These are phyloP conservation scores for Leucophenga varia DNA, from an alignment of 1,140 invertebrate genomes.

Conservation along the genomic window DNA sequence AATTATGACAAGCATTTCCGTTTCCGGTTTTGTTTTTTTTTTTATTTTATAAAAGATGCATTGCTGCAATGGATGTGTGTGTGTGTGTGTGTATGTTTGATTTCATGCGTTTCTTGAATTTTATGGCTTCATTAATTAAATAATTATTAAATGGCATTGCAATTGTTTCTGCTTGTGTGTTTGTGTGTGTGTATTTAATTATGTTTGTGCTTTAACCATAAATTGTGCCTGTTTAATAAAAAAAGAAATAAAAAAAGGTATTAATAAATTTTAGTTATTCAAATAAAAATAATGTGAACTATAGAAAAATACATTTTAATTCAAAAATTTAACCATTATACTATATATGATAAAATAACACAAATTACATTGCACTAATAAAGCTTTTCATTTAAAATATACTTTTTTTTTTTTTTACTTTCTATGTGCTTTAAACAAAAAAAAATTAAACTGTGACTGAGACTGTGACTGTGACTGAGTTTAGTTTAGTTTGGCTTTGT, in stretches of 20 bases:
- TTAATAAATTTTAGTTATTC: conserved; percentile 19
- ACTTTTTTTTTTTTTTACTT: too few species aligned
- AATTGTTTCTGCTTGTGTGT: conserved; percentile 4
- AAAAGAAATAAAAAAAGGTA: too few species aligned
- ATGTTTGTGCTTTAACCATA: conserved; percentile 32
- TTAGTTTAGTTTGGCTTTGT: conserved; percentile 8
- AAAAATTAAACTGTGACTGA: too few species aligned
- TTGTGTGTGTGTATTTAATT: too few species aligned
- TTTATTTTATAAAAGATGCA: too few species aligned
- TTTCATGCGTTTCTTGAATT: too few species aligned
- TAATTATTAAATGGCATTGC: too few species aligned
- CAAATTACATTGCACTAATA: conserved; percentile 45
- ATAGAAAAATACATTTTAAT: conserved; percentile 22
- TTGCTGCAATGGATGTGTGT: conserved; percentile 11
- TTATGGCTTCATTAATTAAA: too few species aligned
- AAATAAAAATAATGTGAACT: conserved; percentile 35
- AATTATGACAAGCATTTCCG: conserved; percentile 41
- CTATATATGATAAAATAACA: conserved; percentile 18
- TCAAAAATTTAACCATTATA: conserved; percentile 9
- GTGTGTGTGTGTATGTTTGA: conserved; percentile 15
- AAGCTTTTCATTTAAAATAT: conserved; percentile 41
- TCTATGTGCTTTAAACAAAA: too few species aligned
- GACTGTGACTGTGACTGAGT: conserved; percentile 9
- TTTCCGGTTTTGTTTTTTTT: conserved; percentile 39
- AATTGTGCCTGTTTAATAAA: conserved; percentile 31